A percentile compares a stretch with the other conserved stretches of the same genome.
Evolutionary conservation across 2,797 vertebrate species (phyloP).

Genomic region (Delichon dasypus): DNA sequence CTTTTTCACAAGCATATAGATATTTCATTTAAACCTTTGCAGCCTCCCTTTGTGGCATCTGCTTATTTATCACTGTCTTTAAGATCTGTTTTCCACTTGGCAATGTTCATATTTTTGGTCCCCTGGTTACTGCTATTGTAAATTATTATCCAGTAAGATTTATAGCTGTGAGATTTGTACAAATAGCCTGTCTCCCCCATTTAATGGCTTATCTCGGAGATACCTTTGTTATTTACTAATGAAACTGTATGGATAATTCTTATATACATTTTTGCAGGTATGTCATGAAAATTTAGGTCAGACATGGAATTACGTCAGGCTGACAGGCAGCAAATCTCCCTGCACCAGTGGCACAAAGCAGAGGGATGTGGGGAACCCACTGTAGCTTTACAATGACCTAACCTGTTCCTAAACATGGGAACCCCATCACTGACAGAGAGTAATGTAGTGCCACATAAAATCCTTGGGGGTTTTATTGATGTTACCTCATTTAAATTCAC

Average conservation of each 20-base stretch:
- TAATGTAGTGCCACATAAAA: background rate
- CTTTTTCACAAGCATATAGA: slow-evolving; percentile 35
- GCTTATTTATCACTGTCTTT: slow-evolving; percentile 68
- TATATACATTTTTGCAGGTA: background rate
- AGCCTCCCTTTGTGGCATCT: slow-evolving; percentile 37
- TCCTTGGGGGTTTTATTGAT: background rate
- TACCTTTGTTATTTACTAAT: slow-evolving; percentile 49
- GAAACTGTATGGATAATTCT: background rate
- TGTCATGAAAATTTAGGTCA: background rate
- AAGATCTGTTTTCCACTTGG: slow-evolving; percentile 29
- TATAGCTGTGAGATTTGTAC: slow-evolving; percentile 38
- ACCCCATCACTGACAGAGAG: background rate
- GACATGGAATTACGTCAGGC: background rate
- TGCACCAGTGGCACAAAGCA: background rate
- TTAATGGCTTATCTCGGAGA: slow-evolving; percentile 47
- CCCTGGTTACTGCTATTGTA: slow-evolving; percentile 43
- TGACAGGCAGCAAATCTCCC: background rate
- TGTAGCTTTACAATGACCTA: background rate
- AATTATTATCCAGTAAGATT: slow-evolving; percentile 60
- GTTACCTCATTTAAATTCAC: background rate
- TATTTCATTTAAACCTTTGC: slow-evolving; percentile 57
- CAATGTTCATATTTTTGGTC: slow-evolving; percentile 56
- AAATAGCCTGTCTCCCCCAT: slow-evolving; percentile 35
- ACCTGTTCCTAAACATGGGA: background rate
- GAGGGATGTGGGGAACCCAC: background rate